phyloP scores from a whole-genome alignment of 2,113 vertebrate genomes.

The Microcebus lehilahytsara region DNA sequence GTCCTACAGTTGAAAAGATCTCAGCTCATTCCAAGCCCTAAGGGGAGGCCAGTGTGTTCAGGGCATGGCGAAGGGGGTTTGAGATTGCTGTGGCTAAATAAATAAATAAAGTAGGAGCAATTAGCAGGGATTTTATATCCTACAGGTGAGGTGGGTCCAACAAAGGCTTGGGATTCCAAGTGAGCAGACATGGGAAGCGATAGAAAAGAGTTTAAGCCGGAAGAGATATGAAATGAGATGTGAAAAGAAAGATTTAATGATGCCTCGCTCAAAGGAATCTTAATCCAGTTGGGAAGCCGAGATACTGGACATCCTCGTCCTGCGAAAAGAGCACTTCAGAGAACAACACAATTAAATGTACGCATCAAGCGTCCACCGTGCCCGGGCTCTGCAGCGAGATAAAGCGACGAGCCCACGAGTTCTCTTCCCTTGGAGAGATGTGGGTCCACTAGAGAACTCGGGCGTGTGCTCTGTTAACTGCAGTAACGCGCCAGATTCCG shows the following conservation, averaged over 20 bases:
- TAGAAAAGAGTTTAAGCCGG: background rate
- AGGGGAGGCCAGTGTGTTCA: background rate
- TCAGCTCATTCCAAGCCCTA: background rate
- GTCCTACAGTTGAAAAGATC: background rate
- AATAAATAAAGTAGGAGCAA: no score
- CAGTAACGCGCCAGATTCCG: background rate
- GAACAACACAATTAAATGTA: background rate
- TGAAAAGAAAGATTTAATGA: background rate
- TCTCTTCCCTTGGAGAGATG: background rate
- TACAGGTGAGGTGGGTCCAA: fast-evolving
- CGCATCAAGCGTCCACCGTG: background rate
- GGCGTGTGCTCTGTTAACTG: background rate
- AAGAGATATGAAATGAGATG: background rate
- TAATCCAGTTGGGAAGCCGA: background rate
- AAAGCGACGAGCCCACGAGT: fast-evolving
- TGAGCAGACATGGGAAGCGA: background rate
- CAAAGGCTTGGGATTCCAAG: background rate
- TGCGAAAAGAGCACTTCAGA: background rate
- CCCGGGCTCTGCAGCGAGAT: background rate
- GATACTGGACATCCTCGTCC: background rate
- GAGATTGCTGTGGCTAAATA: fast-evolving
- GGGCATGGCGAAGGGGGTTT: background rate
- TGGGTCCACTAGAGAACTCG: background rate
- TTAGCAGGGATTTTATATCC: background rate
- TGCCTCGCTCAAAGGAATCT: background rate